Evolutionary conservation across 2,797 vertebrate species (phyloP), one percentile per base, ranked within the genome.

Genomic region (Siniperca undulata): DNA sequence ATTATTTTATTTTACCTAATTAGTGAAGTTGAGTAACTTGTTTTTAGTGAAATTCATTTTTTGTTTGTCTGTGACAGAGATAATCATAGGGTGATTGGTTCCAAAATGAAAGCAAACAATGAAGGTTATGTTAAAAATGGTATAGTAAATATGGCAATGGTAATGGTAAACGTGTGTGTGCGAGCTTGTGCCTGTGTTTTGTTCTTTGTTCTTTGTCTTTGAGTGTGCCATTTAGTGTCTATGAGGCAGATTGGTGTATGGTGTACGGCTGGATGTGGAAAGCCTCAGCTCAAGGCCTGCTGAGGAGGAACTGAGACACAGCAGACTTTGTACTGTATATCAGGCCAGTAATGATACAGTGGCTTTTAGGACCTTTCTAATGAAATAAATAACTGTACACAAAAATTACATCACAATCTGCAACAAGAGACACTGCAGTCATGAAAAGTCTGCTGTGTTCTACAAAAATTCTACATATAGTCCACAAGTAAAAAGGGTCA

Each of bases 271-370:
- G 76, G 68, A 78, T 75, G 70, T 82, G 60, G 70, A 56, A 70
- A 70, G 74, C 71, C 17, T 1, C 44, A 77, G 72, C 70, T 70
- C 55, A 53, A 74, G 81, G 86, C 69, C 70, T 65, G 34, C 60
- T 53, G 40, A 72, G 74, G 56, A 55, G 40, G 66, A 56, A 16
- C 61, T 50, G 71, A 70, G 36, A 91, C 80, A 87, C 85, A 74
- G 81, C 68, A 75, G 40, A 82, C 86, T 90, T 88, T 89, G 84
- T 30, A 30, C 30, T 30, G 30, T 89, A 42, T 56, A 42, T 80
- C 72, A 68, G 74, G 55, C 80, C 84, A 91, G 74, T 84, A 81
- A 88, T 85, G 88, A 91, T 87, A 85, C 67, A 80, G 48, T 38
- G 46, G 79, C 86, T 76, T 81, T 55, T 76, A 70, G 80, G 65